Base-by-base conservation (phyloP, 35 echinoderm and acorn worm genomes). In the Stichopus chloronotus region DNA sequence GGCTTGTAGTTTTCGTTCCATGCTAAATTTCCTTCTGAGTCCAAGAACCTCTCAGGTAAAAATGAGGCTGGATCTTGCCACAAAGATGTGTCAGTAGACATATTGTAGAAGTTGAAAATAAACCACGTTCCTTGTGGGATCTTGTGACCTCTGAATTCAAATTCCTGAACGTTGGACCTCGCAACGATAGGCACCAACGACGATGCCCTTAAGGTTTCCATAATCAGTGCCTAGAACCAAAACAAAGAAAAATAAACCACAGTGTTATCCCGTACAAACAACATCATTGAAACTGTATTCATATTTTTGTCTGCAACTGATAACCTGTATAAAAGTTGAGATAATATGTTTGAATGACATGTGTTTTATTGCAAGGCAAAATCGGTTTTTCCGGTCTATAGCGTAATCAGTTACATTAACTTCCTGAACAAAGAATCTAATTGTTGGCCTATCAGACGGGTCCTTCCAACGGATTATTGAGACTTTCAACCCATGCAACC, bases 111-210 rank as follows among this genome's bases (percentile, higher is more conserved):
- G 68, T 91, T 91, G 65, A 91, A 78, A 13, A 91, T 30, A 57
- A 91, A 91, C 88, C 88, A 91, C 20, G 88, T 78, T 14, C 22
- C 22, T 6, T 25, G 25, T 7, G 88, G 88, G 56, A 91, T 78
- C 21, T 54, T 52, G 54, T 91, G 88, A 74, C 88, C 88, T 77
- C 57, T 74, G 88, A 76, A 91, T 17, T 91, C 68, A 56, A 91
- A 91, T 5, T 91, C 88, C 8, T 78, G 30, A 56, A 78, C 21
- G 56, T 91, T 91, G 6, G 88, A 91, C 69, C 88, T 72, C 13
- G 88, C 52, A 14, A 78, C 10, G 14, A 91, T 53, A 19, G 88
- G 88, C 43, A 91, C 68, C 16, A 91, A 6, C 0, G 65, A 21
- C 3, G 88, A 76, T 8, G 11, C 63, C 43, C 88, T 55, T 53